Base-by-base conservation (phyloP, 2,888 invertebrate genomes). In the Xanthia togata region DNA sequence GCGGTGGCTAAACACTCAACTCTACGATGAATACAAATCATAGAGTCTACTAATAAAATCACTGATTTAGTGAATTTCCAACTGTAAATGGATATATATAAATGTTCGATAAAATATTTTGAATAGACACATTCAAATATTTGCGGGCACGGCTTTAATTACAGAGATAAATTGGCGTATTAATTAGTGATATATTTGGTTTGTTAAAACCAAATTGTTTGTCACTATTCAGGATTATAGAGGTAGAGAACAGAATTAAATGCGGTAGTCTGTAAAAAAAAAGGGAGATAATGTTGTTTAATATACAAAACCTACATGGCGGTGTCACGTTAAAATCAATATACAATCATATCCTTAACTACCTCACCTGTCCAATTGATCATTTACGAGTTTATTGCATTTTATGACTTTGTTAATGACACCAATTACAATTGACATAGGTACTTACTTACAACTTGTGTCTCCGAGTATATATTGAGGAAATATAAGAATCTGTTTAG, bases 1-100 rank as follows among this genome's bases (percentile, higher is more conserved):
- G 89, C 90, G 88, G 89, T 89, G 90, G 91, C 90, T 92, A 90
- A 93, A 92, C 91, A 90, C 86, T 87, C 82, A 79, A 81, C 86
- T 88, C 85, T 87, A 87, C 84, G 86, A 90, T 87, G 89, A 90
- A 91, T 92, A 91, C 92, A 92, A 92, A 91, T 91, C 91, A 90
- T 90, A 90, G 78, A 87, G 79, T 88, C 82, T 73, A 83, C 77
- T 85, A 83, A 87, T 87, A 87, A 87, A 87, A 86, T 88, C 81
- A 81, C 83, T 77, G 79, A 82, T 85, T 83, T 79, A 81, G 50
- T 65, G 31, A 78, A 82, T 79, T 79, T 60, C 23, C 62, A 75
- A 73, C 79, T 76, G 67, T 65, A 76, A 83, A 79, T 86, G 62
- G 74, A 83, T 79, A 74, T 72, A 59, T 47, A 74, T 47, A 64